Base-by-base conservation (phyloP, 2,888 invertebrate species). In the Idaea aversata region DNA sequence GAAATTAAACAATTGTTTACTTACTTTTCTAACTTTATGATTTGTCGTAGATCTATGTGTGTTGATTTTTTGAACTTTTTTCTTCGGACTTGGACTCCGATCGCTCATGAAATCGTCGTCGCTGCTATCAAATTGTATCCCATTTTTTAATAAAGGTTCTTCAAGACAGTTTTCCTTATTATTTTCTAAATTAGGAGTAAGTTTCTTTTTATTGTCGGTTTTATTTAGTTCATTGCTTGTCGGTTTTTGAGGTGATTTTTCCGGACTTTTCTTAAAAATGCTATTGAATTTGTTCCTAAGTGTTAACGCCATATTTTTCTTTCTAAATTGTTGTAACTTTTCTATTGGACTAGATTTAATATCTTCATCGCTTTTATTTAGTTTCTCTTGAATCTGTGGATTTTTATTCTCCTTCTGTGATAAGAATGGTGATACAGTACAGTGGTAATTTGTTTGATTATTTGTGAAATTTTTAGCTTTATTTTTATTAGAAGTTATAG, bases 41-140 rank as follows among this genome's bases (percentile, higher is more conserved):
- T 86, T 86, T 1, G 76, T 80, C 34, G 76, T 77, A 38, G 78
- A 70, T 65, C 72, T 74, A 35, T 69, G 76, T 35, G 69, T 75
- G n/a, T 73, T 68, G 3, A 68, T 67, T 61, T 72, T 77, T 6
- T 47, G 47, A 10, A 7, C 63, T 47, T 70, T 59, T 36, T 57
- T 65, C 35, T 67, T 75, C 16, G 76, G 75, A 76, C 74, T 85
- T 63, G 67, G 72, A 15, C 63, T 71, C 63, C 76, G 82, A 0
- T 81, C 75, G 61, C 79, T 67, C 58, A 88, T 79, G 72, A 93
- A 93, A 70, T 93, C 93, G 68, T 93, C 92, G 68, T 93, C 92
- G 64, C 88, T 88, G n/a, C 88, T 86, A 25, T 84, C 77, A 69
- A 86, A 86, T 0, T 69, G 66, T 15, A 85, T 57, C 70, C 81